Percentiles rank a stretch among this genome's conserved stretches.
phyloP scores from a whole-genome alignment of 2,113 vertebrate genomes.

The Neodon shergylaensis region DNA sequence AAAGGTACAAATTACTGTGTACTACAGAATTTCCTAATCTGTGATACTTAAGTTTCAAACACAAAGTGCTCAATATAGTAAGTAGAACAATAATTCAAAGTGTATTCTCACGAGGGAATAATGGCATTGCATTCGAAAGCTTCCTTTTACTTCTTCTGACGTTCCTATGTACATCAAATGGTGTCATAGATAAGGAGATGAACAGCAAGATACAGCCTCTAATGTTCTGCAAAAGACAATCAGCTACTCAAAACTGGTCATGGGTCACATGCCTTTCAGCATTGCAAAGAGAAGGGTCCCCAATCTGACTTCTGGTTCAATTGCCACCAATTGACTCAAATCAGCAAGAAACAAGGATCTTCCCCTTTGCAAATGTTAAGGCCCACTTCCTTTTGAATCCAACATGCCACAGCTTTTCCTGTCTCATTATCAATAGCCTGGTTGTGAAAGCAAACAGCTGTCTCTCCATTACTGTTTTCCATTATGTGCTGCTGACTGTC shows the following conservation, averaged over 20 bases:
- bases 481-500: neutral
- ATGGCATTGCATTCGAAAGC: neutral
- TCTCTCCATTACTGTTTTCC: conserved; percentile 1
- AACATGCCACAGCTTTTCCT: neutral
- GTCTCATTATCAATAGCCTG: neutral
- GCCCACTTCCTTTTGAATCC: conserved; percentile 45
- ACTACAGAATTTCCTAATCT: neutral
- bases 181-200: neutral
- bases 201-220: neutral
- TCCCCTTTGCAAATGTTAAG: conserved; percentile 44
- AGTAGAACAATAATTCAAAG: neutral
- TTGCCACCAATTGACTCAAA: neutral
- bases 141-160: neutral
- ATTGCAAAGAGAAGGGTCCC: neutral
- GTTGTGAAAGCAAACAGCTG: conserved; percentile 43
- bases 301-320: neutral
- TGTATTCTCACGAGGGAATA: neutral
- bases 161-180: neutral
- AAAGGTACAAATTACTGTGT: neutral
- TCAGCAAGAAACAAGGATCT: neutral
- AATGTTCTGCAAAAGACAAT: neutral
- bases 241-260: neutral
- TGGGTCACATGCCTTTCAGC: neutral
- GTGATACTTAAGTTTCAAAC: conserved; percentile 6
- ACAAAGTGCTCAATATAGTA: neutral